Evolutionary conservation across 2,113 vertebrate genomes (phyloP), one percentile per base, ranked within the genome.

Genomic region (Syngnathoides biaculeatus): DNA sequence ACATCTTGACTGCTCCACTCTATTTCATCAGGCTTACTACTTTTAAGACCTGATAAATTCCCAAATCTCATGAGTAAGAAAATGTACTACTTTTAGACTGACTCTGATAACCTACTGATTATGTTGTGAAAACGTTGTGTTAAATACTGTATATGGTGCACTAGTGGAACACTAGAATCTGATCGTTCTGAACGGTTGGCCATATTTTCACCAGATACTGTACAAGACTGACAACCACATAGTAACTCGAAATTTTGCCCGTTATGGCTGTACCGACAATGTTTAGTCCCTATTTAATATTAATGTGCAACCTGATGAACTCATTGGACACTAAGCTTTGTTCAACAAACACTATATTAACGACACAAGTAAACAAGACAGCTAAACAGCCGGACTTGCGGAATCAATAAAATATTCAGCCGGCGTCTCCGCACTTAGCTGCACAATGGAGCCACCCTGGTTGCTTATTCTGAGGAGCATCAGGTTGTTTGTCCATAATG

Each of bases 381-480:
- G 85, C 86, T 87, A 84, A 88, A 86, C 83, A 80, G 75, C 79
- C 78, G 81, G 69, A 84, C 79, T 82, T 22, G 63, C 22, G 50
- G n/a, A 80, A 87, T 90, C 88, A 66, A 90, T 90, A 88, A 87
- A 75, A 87, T 86, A 89, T 88, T 80, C 88, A 80, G 81, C 60
- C 64, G 7, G 63, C 56, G 9, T 77, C 78, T 69, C 60, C 64
- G n/a, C 67, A 55, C 73, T 64, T 76, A 27, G 68, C 73, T 24
- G 64, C 77, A 30, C 75, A 69, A 70, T 60, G 6, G 68, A 70
- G 69, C 55, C 15, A 63, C 40, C 72, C 77, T 85, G 1, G 61
- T 87, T 89, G 73, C 42, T 75, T 73, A 90, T 90, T 88, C 86
- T 83, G 78, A 80, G 80, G 55, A 80, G 83, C 80, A 30, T 64